Evolutionary conservation across 2,113 vertebrate genomes (phyloP), one percentile per base, ranked within the genome.

Genomic region (Colossoma macropomum): DNA sequence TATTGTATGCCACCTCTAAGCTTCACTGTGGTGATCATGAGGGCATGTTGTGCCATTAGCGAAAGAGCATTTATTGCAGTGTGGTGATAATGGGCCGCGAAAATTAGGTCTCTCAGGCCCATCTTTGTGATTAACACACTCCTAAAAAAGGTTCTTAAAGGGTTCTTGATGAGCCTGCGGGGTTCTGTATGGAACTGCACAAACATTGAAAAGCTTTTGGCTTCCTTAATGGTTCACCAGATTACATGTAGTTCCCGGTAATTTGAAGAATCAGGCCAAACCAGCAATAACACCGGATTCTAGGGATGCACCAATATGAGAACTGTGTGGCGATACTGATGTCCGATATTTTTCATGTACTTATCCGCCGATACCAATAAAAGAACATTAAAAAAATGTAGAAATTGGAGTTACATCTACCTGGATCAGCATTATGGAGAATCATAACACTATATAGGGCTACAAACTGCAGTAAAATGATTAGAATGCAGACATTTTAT

Each of bases 101-200:
- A 60, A 81, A 81, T 81, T 62, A 81, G 68, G 79, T 81, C 70
- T 81, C 68, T 80, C 70, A n/a, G 59, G 59, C 59, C 59, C 59
- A 27, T 70, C 32, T 70, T 70, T 76, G 32, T 23, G 54, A 75
- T 82, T 82, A 82, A 50, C 80, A 69, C 74, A 52, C 63, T 25
- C 65, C 69, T 73, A 69, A 63, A 76, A 76, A 65, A 65, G 45
- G 32, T 56, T 68, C 71, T 74, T 65, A 65, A 68, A 75, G 72
- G 17, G 23, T 75, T 75, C 72, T 59, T 76, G 80, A 82, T 76
- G 41, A 50, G 32, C n/a, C 62, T 66, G 60, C 34, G 30, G 32
- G 25, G 30, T 69, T 34, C 66, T 69, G 28, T 10, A 69, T 17
- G 41, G 1, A 32, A 30, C 50, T 56, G 27, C 63, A 54, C 28